Base-by-base conservation (phyloP, 2,888 invertebrate species). In the Leucophora obtusa region DNA sequence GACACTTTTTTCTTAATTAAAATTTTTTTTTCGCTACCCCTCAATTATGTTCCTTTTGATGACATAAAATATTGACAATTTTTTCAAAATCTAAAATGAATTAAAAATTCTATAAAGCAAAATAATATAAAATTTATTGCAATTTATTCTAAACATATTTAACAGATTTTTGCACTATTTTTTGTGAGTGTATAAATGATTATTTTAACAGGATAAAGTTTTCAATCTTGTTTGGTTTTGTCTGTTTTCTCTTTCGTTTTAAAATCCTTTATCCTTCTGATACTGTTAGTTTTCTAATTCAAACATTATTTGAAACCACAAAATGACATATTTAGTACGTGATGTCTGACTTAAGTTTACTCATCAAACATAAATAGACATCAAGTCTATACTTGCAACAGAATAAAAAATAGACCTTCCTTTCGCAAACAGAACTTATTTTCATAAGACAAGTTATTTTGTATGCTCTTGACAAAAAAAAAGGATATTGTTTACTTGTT, bases 321-420 rank as follows among this genome's bases (percentile, higher is more conserved):
- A 78, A 73, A 73, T 73, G 78, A 69, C 72, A 68, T 68, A 62
- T 72, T 72, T 63, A 60, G 78, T 78, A 78, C 78, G 78, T 78
- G 78, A 78, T 38, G 78, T 78, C 78, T 78, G 78, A 78, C 68
- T 63, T 58, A 63, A 72, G 78, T 78, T 78, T 73, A 72, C 62
- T 72, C 63, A 69, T 72, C 78, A 78, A 78, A 78, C 78, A 73
- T 35, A 33, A 56, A 56, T 72, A 78, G 72, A 78, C 78, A 73
- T 35, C 35, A 56, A 54, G 72, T 63, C 18, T 63, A 56, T 65
- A 56, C 56, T 58, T 47, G 43, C 6, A 47, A 47, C 10, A 3
- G 2, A 47, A 72, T 50, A 54, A 54, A 21, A 17, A 50, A 21
- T 7, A 54, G 21, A 66, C 60, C 51, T 69, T 75, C 63, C 58